These are phyloP conservation scores for Cetonia aurata DNA, from an alignment of 2,888 invertebrate genomes.

Conservation along the genomic window DNA sequence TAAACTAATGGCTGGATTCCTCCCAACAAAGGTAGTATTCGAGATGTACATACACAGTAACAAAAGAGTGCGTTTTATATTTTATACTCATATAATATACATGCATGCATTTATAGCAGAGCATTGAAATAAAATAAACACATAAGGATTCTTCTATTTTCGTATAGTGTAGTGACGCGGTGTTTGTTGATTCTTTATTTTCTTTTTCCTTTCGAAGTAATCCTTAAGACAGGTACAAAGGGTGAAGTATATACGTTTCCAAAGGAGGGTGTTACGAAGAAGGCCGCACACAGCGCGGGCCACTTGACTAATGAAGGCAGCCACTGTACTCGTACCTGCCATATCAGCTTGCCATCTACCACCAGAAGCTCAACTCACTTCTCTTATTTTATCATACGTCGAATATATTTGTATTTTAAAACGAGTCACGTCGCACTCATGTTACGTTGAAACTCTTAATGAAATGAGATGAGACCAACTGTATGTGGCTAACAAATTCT, in stretches of 20 bases:
- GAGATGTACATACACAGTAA: conserved; percentile 12
- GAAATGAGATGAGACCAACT: conserved; percentile 19
- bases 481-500: conserved; percentile 26
- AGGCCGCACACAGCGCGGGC: conserved; percentile 55
- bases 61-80: conserved; percentile 34
- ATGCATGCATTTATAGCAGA: conserved; percentile 17
- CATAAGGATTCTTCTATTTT: conserved; percentile 37
- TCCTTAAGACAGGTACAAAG: conserved; percentile 46
- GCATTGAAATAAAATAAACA: conserved; percentile 39
- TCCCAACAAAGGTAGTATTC: conserved; percentile 21
- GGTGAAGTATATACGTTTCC: conserved; percentile 44
- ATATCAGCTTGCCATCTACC: conserved; percentile 57
- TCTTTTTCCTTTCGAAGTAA: conserved; percentile 43
- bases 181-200: conserved; percentile 46
- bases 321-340: conserved; percentile 57
- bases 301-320: conserved; percentile 57
- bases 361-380: conserved; percentile 54
- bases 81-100: conserved; percentile 11
- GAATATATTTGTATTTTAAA: conserved; percentile 43
- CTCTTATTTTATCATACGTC: conserved; percentile 52
- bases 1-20: conserved; percentile 26
- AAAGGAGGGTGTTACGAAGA: conserved; percentile 48
- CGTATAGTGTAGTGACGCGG: conserved; percentile 37
- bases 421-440: conserved; percentile 34
- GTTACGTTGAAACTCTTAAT: conserved; percentile 28